Evolutionary conservation across 1,140 invertebrate species (phyloP).

Genomic region (Triops cancriformis): DNA sequence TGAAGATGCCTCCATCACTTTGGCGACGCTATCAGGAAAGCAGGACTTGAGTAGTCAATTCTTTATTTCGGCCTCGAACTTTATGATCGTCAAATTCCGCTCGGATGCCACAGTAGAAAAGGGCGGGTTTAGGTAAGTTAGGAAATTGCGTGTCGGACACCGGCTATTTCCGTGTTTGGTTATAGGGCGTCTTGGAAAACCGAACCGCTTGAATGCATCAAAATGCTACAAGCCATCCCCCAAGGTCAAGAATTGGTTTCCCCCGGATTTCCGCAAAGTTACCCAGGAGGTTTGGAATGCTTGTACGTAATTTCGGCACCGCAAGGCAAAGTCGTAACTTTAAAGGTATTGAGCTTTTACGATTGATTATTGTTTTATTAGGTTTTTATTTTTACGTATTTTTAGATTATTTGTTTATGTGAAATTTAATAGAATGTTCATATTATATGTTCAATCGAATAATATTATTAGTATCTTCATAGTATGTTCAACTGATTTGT

Average conservation of each 20-base stretch:
- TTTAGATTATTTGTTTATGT: no score
- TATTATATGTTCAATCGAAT: no score
- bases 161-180: conserved; percentile 25
- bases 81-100: conserved; percentile 95
- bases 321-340: conserved; percentile 72
- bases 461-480: no score
- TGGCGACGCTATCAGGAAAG: conserved; percentile 84
- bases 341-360: conserved; percentile 52
- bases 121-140: conserved; percentile 67
- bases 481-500: no score
- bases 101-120: conserved; percentile 87
- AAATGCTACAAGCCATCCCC: conserved; percentile 66
- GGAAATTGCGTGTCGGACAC: not conserved
- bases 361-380: not conserved
- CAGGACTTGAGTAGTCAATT: conserved; percentile 62
- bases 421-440: no score
- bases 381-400: conserved; percentile 12
- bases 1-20: conserved; percentile 82
- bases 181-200: conserved; percentile 80
- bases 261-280: conserved; percentile 81
- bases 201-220: conserved; percentile 80
- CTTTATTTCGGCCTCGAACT: conserved; percentile 90
- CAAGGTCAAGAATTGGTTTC: conserved; percentile 75
- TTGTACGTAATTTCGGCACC: conserved; percentile 84
- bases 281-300: conserved; percentile 89